Conservation (phyloP, 2,888 invertebrate genomes). For the Plebejus melissa region DNA sequence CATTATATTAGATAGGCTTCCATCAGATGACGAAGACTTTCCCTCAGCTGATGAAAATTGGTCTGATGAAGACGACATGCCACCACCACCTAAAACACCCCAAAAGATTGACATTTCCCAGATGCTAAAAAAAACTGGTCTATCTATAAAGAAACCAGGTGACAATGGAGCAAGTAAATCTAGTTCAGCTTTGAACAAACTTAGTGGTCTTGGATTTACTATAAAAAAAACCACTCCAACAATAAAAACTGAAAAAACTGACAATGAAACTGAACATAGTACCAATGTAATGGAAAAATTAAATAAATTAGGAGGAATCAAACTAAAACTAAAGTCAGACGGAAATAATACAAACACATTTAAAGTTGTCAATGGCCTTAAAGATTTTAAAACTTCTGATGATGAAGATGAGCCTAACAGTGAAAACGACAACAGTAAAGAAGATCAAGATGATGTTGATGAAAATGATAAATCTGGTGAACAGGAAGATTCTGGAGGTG, state of each 20-base stretch:
- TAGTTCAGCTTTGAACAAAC: conserved; percentile 59
- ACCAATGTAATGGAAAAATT: conserved; percentile 62
- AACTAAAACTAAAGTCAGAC: conserved; percentile 69
- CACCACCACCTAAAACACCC: conserved; percentile 50
- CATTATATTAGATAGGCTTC: conserved; percentile 69
- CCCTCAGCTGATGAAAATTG: conserved; percentile 67
- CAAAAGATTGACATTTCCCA: conserved; percentile 69
- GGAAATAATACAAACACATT: conserved; percentile 62
- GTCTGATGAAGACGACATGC: conserved; percentile 65
- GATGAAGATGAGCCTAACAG: conserved; percentile 57
- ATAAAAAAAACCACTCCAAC: conserved; percentile 64
- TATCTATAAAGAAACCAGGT: conserved; percentile 58
- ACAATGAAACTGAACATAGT: conserved; percentile 42
- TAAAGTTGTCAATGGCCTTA: conserved; percentile 68
- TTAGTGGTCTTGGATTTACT: conserved; percentile 68
- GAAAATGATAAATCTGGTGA: conserved; percentile 39
- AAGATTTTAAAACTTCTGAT: conserved; percentile 67
- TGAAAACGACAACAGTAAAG: conserved; percentile 52
- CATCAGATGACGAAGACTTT: conserved; percentile 74
- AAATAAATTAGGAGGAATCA: conserved; percentile 67
- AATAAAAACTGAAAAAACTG: conserved; percentile 59
- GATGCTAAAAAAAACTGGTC: conserved; percentile 60
- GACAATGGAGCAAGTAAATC: conserved; percentile 48
- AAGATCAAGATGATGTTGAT: conserved; percentile 49
- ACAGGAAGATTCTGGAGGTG: conserved; percentile 47